Percentiles rank a stretch among this genome's conserved stretches.
Evolutionary conservation across 2,888 invertebrate genomes (phyloP).

Genomic region (Chymomyza procnemis): DNA sequence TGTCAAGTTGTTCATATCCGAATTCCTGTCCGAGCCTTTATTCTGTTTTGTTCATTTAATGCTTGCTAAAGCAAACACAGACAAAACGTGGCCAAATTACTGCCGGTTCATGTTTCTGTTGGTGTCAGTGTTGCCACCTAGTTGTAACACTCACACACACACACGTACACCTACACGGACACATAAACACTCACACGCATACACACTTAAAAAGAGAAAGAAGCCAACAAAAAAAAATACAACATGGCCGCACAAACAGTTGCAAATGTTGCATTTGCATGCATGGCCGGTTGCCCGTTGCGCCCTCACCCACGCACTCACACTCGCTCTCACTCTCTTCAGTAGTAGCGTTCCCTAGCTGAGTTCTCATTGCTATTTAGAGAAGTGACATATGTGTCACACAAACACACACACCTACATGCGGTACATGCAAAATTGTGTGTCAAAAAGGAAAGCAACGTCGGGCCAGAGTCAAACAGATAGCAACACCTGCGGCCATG

Average conservation of each 20-base stretch:
- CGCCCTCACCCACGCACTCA: constrained; percentile 18
- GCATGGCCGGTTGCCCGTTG: constrained; percentile 58
- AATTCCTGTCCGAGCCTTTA: not conserved
- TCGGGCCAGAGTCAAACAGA: not conserved
- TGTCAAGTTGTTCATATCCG: not conserved
- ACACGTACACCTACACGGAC: constrained; percentile 19
- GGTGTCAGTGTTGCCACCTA: constrained; percentile 69
- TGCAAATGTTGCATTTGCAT: constrained; percentile 71
- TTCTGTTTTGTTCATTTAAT: constrained; percentile 30
- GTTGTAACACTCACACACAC: constrained; percentile 26
- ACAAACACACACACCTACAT: constrained; percentile 26
- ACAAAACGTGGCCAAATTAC: constrained; percentile 62
- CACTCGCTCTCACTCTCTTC: not conserved
- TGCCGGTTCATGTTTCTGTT: constrained; percentile 46
- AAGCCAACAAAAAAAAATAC: constrained; percentile 26
- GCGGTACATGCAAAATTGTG: constrained; percentile 62
- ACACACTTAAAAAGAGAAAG: not conserved
- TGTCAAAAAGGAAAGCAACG: constrained; percentile 61
- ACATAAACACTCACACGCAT: constrained; percentile 12
- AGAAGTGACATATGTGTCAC: constrained; percentile 62
- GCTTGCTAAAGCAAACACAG: constrained; percentile 45
- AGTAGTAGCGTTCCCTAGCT: not conserved
- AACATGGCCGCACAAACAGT: constrained; percentile 62
- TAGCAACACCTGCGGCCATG: constrained; percentile 35
- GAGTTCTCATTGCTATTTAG: constrained; percentile 59